Base-by-base conservation (phyloP, 1,140 invertebrate genomes). In the Heliconius hermathena region DNA sequence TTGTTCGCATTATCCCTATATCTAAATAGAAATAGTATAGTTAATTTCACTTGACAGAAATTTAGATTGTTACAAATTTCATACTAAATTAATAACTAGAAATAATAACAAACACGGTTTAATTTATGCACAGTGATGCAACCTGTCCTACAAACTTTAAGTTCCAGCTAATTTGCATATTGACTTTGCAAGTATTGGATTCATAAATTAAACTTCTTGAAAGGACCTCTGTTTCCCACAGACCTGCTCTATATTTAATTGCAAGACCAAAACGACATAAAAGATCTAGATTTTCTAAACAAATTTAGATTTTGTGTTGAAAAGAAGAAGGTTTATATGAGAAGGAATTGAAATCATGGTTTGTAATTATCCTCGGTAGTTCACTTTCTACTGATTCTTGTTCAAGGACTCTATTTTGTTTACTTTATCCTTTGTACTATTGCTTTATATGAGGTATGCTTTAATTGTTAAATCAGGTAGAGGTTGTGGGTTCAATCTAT, bases 141-240 rank as follows among this genome's bases (percentile, higher is more conserved):
- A 79, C 72, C 1, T 13, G 26, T 60, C 70, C 41, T 52, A 73
- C 22, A 54, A 49, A 73, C 41, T 74, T 74, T 72, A 73, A 80
- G 54, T 80, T 26, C 38, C 38, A 66, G 72, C 70, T 73, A 78
- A 80, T 85, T 82, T 82, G 76, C 80, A 82, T 83, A 82, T 81
- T 79, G 79, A 83, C 71, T 83, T 84, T 81, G 33, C 33, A 33
- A 46, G 70, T 76, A 70, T 78, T 76, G 57, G 73, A 79, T 78
- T 77, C 79, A 87, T 88, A 89, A 87, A 87, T 86, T 84, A 86
- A 82, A 78, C 71, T 49, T 82, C 86, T 90, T 83, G 89, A 90
- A 91, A 91, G 89, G 89, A 88, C 88, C 85, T 83, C 74, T 72
- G 84, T 87, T 86, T 91, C 90, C 90, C 90, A 90, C 90, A 89